Base-by-base conservation (phyloP, 2,888 invertebrate genomes). In the Willowsia nigromaculata region DNA sequence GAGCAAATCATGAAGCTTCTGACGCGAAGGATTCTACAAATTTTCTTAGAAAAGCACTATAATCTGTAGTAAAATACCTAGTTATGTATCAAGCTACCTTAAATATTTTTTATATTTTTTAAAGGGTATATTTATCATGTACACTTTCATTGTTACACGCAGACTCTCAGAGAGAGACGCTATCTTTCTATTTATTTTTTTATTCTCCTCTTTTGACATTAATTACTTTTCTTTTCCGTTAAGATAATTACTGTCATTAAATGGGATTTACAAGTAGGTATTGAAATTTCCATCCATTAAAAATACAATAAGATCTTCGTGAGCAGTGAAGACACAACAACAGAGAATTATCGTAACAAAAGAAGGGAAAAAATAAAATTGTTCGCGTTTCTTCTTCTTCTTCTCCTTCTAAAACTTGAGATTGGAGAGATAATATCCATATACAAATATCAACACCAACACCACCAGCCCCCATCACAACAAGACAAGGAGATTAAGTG, bases 181-280 rank as follows among this genome's bases (percentile, higher is more conserved):
- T 62, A 80, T 47, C 74, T 74, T 27, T 30, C 65, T 22, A 47
- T 37, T 71, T 74, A n/a, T n/a, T 74, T 74, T 43, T 74, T 37
- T 83, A 25, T 71, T 74, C 71, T 59, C 62, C 56, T 89, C 59
- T 62, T 56, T 56, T 88, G 89, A 85, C 85, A 78, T 90, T 90
- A 90, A 90, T 90, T 90, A 83, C 86, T 90, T 90, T 90, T 85
- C 80, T 86, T 89, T 90, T 86, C 90, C 90, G 86, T 90, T 90
- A 74, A 82, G 83, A 86, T 90, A 90, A 90, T 90, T 85, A 90
- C 90, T 56, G 82, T 86, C 82, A 90, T 90, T 90, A 90, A 89
- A 47, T 89, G 82, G 85, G 74, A 85, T 89, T 89, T 89, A 78
- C 76, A 78, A 62, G 62, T 71, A 88, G 82, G 74, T 88, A 88